Conservation (phyloP, 2,113 vertebrate species). For the Burhinus bistriatus region DNA sequence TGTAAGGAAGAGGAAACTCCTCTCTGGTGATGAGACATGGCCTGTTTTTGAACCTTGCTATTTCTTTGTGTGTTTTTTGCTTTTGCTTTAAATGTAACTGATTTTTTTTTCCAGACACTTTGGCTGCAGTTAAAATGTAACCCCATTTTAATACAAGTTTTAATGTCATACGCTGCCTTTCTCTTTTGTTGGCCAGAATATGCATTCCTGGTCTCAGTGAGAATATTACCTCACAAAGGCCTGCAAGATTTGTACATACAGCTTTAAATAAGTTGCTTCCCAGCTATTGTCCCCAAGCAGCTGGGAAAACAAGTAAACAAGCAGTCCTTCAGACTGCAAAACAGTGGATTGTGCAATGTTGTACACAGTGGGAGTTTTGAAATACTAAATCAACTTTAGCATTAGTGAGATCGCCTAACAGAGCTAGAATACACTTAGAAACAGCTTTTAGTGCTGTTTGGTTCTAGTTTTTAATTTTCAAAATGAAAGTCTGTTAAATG, state of each 20-base stretch:
- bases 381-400: neutral
- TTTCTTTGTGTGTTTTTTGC: neutral
- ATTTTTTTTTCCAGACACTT: neutral
- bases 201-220: neutral
- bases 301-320: constrained; percentile 20
- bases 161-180: neutral
- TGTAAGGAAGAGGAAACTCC: neutral
- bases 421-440: neutral
- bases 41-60: neutral
- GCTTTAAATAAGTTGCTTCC: constrained; percentile 21
- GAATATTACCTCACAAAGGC: neutral
- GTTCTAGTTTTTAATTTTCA: neutral
- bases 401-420: neutral
- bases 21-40: neutral
- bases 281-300: constrained; percentile 7
- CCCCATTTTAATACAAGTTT: neutral
- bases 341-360: constrained; percentile 7
- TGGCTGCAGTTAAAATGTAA: neutral
- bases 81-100: neutral
- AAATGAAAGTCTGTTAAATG: neutral
- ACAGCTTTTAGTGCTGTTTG: neutral
- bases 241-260: neutral
- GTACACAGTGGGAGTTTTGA: neutral
- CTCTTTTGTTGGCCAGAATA: neutral
- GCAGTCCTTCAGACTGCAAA: neutral